A percentile compares a stretch with the other conserved stretches of the same genome.
phyloP scores from a whole-genome alignment of 2,113 vertebrate species.

The Entomyzon cyanotis region DNA sequence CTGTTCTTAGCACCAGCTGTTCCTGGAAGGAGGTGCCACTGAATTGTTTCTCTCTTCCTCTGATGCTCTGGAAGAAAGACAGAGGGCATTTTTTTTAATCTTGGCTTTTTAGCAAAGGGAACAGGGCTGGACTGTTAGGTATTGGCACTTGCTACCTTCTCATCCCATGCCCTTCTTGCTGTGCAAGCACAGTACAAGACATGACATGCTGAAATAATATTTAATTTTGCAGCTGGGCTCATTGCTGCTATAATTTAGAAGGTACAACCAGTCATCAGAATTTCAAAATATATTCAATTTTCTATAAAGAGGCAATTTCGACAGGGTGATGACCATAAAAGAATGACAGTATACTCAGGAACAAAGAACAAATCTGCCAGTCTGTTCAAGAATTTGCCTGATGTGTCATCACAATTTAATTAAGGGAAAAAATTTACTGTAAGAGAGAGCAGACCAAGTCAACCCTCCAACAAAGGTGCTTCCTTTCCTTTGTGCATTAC shows the following conservation, averaged over 20 bases:
- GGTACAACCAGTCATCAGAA: background rate
- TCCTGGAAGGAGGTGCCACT: conserved; percentile 29
- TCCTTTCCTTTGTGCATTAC: background rate
- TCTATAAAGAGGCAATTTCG: conserved; percentile 11
- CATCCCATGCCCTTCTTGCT: background rate
- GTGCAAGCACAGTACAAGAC: background rate
- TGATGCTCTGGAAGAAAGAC: background rate
- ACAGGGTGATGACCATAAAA: background rate
- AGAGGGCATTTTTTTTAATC: background rate
- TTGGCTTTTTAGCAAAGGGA: background rate
- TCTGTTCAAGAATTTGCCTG: background rate
- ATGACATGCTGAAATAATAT: conserved; percentile 8
- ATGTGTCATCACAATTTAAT: conserved; percentile 23
- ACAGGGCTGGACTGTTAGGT: background rate
- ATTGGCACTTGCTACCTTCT: background rate
- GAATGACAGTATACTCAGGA: background rate
- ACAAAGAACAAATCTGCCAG: background rate
- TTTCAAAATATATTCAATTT: background rate
- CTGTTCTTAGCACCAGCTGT: conserved; percentile 39
- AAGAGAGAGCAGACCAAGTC: background rate
- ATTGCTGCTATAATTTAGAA: background rate
- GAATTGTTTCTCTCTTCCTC: conserved; percentile 30
- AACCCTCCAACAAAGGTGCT: background rate
- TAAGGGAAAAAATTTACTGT: background rate
- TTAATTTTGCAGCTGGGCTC: background rate